phyloP scores from a whole-genome alignment of 2,113 vertebrate species.

The Phaetusa simplex region DNA sequence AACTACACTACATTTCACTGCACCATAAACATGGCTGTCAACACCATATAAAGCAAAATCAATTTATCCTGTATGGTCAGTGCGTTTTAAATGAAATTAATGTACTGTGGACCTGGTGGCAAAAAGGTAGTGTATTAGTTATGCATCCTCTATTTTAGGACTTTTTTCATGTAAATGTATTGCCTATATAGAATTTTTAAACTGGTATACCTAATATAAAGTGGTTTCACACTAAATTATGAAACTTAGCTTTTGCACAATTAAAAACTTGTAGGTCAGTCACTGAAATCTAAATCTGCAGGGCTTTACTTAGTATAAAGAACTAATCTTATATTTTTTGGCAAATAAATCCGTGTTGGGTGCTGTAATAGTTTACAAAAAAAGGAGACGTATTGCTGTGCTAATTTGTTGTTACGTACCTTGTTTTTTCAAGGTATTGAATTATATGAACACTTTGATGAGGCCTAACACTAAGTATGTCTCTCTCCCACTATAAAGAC shows the following conservation, averaged over 20 bases:
- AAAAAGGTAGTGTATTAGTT: conserved; percentile 90
- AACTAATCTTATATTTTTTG: background rate
- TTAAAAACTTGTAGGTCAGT: background rate
- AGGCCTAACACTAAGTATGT: background rate
- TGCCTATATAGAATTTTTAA: background rate
- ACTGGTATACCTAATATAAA: background rate
- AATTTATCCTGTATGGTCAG: conserved; percentile 98
- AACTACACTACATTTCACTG: conserved; percentile 98
- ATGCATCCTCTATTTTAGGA: conserved; percentile 75
- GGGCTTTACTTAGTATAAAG: background rate
- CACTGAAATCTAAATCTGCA: background rate
- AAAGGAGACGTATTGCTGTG: conserved; percentile 2
- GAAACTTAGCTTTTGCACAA: background rate
- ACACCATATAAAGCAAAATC: conserved; percentile 98
- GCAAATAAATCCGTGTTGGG: background rate
- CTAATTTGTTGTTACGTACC: conserved; percentile 34
- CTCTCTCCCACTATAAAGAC: background rate
- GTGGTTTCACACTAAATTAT: background rate
- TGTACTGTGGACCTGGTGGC: conserved; percentile 89
- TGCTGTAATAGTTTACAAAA: background rate
- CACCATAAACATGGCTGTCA: conserved; percentile 99
- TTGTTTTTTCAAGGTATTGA: conserved; percentile 32
- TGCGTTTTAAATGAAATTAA: conserved; percentile 99
- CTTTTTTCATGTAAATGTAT: conserved; percentile 57
- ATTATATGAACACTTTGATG: background rate